Percentiles rank a stretch among this genome's conserved stretches.
phyloP scores from a whole-genome alignment of 2,113 vertebrate species.

The Hipposideros armiger region DNA sequence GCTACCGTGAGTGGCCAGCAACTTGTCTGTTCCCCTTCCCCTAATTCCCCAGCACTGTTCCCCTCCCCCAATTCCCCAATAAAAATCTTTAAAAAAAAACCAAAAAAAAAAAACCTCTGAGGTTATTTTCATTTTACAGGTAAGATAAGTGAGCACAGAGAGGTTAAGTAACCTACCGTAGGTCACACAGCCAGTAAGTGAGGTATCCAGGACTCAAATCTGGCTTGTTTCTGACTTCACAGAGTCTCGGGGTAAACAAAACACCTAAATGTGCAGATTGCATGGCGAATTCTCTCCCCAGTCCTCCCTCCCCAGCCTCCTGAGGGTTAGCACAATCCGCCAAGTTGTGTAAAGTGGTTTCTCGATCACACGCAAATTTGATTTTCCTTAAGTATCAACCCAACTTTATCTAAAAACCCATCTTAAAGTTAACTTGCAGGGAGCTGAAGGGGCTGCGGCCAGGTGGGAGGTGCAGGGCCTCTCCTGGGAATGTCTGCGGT shows the following conservation, averaged over 20 bases:
- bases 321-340: neutral
- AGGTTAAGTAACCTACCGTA: neutral
- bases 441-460: neutral
- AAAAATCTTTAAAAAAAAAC: too few species aligned
- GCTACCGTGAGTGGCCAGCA: too few species aligned
- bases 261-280: rapidly evolving
- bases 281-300: rapidly evolving
- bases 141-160: neutral
- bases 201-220: too few species aligned
- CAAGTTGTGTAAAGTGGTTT: neutral
- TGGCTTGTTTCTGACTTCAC: neutral
- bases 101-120: rapidly evolving
- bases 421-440: conserved; percentile 5
- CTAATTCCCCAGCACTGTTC: too few species aligned
- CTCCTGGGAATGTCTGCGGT: neutral
- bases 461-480: neutral
- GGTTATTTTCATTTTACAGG: neutral
- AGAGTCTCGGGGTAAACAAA: neutral
- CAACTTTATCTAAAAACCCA: conserved; percentile 33
- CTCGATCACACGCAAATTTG: neutral
- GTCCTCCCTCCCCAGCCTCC: neutral
- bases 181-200: neutral
- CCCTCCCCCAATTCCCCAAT: too few species aligned
- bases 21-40: too few species aligned
- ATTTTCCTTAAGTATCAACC: conserved; percentile 34